Percentiles rank a stretch among this genome's conserved stretches.
phyloP scores from a whole-genome alignment of 2,888 invertebrate species.

The Tethea ocularis region DNA sequence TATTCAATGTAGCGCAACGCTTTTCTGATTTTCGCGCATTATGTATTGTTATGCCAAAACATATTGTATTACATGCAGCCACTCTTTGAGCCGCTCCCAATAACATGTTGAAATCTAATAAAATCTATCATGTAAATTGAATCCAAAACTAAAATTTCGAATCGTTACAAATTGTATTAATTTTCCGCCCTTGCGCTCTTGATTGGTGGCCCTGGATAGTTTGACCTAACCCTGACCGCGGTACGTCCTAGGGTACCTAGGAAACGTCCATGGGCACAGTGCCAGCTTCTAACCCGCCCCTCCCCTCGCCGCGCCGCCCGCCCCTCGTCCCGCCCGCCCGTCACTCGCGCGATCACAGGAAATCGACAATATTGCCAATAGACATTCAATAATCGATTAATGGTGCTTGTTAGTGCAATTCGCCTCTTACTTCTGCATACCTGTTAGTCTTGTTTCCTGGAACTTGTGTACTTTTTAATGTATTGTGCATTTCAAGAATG shows the following conservation, averaged over 20 bases:
- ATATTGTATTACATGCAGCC: not conserved
- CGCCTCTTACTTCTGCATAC: conserved; percentile 34
- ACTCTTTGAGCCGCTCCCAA: not conserved
- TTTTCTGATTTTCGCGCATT: conserved; percentile 8
- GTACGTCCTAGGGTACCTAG: conserved; percentile 66
- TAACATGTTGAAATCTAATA: not conserved
- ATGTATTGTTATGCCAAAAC: not conserved
- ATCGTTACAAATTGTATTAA: not conserved
- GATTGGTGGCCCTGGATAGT: conserved; percentile 26
- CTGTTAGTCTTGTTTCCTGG: conserved; percentile 21
- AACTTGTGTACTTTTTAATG: conserved; percentile 9
- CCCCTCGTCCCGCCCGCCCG: conserved; percentile 20
- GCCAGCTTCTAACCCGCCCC: conserved; percentile 50
- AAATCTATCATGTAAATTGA: not conserved
- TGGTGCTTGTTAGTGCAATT: conserved; percentile 33
- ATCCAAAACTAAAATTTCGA: not conserved
- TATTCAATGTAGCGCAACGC: conserved; percentile 14
- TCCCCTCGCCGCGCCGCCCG: conserved; percentile 10
- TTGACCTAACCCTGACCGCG: conserved; percentile 67
- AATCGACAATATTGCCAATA: conserved; percentile 64
- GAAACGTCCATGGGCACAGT: conserved; percentile 68
- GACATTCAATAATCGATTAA: conserved; percentile 46
- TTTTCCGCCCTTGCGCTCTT: conserved; percentile 23
- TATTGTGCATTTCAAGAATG: conserved; percentile 7
- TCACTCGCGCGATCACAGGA: conserved; percentile 49